Evolutionary conservation across 2,888 invertebrate genomes (phyloP), one percentile per base, ranked within the genome.

Genomic region (Campoletis raptor): DNA sequence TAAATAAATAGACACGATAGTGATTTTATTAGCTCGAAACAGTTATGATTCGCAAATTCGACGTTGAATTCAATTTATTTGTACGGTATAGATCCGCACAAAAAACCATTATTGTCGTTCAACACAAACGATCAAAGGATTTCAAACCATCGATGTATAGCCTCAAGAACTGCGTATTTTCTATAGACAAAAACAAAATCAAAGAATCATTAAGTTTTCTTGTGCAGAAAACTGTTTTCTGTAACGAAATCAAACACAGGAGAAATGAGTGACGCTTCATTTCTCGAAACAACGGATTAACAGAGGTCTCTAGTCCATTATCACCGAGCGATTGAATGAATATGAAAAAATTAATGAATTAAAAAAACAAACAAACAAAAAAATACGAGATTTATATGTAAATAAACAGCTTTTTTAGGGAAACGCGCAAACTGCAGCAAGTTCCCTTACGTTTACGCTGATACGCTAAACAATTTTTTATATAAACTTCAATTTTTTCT

Each of bases 11-110:
- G 93, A 92, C 91, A 90, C 90, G 88, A 92, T 91, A 92, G 92
- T 92, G 92, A 92, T 92, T 92, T 91, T 91, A 91, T 92, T 92
- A 92, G 93, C 91, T 93, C 91, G 91, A 88, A 88, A 89, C 67
- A 84, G 87, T 80, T 89, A 89, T 73, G 89, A 81, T 72, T 82
- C 79, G 87, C 82, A 89, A 91, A 89, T 92, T 93, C 79, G 88
- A 88, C 91, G 91, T 92, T 90, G 88, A 90, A 88, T 89, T 86
- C 70, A 83, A 85, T 88, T 90, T 87, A 83, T 89, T 81, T 88
- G 87, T 88, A 89, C 85, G 89, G 73, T 64, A 73, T 89, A 90
- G 89, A 87, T 85, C 87, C 89, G 87, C 89, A 85, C 85, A 86
- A 89, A 81, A 61, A 86, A 87, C 87, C 80, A 86, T 83, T 89